Percentiles rank a stretch among this genome's conserved stretches.
Evolutionary conservation across 2,113 vertebrate species (phyloP).

Genomic region (Thryonomys swinderianus): DNA sequence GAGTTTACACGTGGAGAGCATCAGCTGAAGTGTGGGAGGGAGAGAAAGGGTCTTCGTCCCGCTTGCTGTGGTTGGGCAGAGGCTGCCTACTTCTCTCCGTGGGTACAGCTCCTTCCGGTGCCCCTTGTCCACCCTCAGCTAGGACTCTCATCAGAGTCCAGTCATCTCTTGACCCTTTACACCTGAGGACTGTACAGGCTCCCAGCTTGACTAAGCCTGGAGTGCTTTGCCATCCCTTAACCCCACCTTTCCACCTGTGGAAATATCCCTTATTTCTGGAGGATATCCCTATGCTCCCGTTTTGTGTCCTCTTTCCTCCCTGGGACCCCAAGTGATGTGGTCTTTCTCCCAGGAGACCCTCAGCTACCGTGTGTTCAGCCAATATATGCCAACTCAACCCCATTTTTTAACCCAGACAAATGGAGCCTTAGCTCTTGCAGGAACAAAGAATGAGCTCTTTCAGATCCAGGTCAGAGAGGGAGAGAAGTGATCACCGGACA

Average conservation of each 20-base stretch:
- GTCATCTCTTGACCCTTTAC: not conserved
- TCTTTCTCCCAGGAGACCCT: not conserved
- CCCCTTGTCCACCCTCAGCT: not conserved
- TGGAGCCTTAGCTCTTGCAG: not conserved
- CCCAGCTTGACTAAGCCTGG: not conserved
- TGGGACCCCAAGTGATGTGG: not conserved
- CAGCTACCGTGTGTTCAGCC: not conserved
- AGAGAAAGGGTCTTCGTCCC: not conserved
- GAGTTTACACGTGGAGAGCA: not conserved
- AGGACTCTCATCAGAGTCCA: not conserved
- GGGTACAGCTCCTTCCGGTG: not conserved
- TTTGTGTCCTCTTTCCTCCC: not conserved
- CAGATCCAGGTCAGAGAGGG: not conserved
- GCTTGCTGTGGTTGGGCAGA: not conserved
- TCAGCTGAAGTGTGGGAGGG: not conserved
- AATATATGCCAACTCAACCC: not conserved
- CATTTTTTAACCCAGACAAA: not conserved
- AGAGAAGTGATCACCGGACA: constrained; percentile 26
- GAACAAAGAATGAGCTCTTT: not conserved
- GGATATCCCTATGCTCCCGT: not conserved
- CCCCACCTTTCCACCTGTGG: not conserved
- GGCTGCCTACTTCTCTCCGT: not conserved
- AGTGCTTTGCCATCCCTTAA: not conserved
- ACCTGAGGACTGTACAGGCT: not conserved
- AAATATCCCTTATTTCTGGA: not conserved